Conservation (phyloP, 2,113 vertebrate genomes). For the Baryphthengus martii region DNA sequence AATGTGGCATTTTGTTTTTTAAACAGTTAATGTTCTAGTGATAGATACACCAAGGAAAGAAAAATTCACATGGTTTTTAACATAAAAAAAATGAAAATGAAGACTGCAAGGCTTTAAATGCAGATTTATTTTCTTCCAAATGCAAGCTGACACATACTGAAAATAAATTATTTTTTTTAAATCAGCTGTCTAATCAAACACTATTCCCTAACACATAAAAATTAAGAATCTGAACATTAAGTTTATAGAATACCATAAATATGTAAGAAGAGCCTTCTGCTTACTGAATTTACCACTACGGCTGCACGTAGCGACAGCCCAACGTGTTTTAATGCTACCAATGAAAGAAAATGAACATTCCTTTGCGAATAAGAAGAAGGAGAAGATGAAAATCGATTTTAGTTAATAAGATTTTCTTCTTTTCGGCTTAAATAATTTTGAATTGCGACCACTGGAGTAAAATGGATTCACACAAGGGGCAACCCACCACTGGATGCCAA, state of each 20-base stretch:
- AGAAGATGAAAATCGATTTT: slow-evolving; percentile 1
- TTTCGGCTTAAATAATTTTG: not conserved
- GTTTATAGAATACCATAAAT: not conserved
- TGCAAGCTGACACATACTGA: not conserved
- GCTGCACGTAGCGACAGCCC: not conserved
- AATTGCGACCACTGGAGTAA: not conserved
- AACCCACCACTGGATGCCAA: not conserved
- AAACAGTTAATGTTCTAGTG: not conserved
- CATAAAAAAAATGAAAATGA: not conserved
- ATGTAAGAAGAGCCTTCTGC: not conserved
- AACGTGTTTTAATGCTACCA: not conserved
- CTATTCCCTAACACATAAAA: not conserved
- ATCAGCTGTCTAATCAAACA: not conserved
- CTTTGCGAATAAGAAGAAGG: not conserved
- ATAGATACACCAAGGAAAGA: not conserved
- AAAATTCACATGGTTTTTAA: not conserved
- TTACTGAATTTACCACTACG: not conserved
- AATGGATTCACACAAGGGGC: not conserved
- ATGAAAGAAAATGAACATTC: not conserved
- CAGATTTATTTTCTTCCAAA: slow-evolving; percentile 43
- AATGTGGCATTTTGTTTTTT: not conserved
- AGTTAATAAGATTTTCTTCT: slow-evolving; percentile 36
- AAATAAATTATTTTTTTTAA: not conserved
- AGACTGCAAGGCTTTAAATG: not conserved
- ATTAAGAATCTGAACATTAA: not conserved